These are phyloP conservation scores for Chaetophractus vellerosus DNA, from an alignment of 2,797 vertebrate species.

Conservation along the genomic window DNA sequence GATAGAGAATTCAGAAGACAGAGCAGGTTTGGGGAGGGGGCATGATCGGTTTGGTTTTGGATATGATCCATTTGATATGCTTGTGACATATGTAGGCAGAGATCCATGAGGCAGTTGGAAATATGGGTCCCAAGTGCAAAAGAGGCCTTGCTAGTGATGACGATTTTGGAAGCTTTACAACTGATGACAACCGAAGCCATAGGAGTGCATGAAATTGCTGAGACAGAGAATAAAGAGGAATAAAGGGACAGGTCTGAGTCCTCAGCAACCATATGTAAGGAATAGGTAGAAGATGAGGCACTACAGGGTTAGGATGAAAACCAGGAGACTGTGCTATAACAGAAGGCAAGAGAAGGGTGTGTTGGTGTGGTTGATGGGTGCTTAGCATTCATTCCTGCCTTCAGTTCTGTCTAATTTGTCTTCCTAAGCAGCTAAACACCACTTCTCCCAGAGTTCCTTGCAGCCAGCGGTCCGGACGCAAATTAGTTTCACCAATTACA, in stretches of 20 bases:
- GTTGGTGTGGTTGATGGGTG: background rate
- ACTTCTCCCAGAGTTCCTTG: background rate
- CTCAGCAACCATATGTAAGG: background rate
- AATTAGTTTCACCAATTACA: background rate
- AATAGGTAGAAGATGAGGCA: background rate
- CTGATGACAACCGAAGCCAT: too few species aligned
- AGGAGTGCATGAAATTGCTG: background rate
- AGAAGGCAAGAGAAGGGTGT: background rate
- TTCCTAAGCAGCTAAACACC: background rate
- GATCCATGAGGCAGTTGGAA: background rate
- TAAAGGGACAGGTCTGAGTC: background rate
- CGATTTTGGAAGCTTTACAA: background rate
- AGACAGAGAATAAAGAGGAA: background rate
- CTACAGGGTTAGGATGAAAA: background rate
- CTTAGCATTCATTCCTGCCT: background rate
- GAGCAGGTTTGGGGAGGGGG: background rate
- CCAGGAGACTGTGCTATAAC: background rate
- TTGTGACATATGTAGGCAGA: conserved; percentile 23
- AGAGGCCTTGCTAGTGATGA: background rate
- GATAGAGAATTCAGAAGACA: background rate
- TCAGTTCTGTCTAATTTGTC: background rate
- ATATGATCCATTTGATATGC: background rate
- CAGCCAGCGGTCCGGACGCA: background rate
- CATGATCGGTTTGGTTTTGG: background rate
- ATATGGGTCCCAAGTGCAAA: background rate